Evolutionary conservation across 2,113 vertebrate genomes (phyloP), one percentile per base, ranked within the genome.

Genomic region (Zapornia atra): DNA sequence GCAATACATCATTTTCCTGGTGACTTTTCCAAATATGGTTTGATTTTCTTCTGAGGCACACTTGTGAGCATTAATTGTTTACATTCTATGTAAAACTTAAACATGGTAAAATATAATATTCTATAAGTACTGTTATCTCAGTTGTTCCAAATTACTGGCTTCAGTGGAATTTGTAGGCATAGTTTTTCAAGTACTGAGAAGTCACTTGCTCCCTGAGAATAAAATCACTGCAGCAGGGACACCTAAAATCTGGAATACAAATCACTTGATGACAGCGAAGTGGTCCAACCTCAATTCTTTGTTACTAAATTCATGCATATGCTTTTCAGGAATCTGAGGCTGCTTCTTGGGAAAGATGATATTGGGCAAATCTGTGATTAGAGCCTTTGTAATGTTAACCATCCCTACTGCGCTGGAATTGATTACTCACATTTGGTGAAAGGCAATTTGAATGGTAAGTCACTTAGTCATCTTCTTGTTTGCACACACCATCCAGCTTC

Each of bases 321-420:
- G 92, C 88, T 97, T 97, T 97, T 97, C 82, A 95, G 68, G 59
- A 29, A 83, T 92, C 75, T 90, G 93, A 96, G 36, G 73, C 94
- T 82, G 82, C 96, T 97, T 96, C 86, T 97, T 96, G 93, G 95
- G 82, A 96, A 98, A 96, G 95, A 94, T 96, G 96, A 96, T 97
- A 96, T 87, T 97, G 97, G 94, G 94, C 85, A 97, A 97, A 97
- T 97, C 94, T 86, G 66, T 91, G 73, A 97, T 98, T 97, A 97
- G 97, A 97, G 95, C 95, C 97, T 98, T 98, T 98, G 96, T 98
- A 87, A 94, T 95, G 92, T 92, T 96, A 94, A 97, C 92, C 92
- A 75, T 97, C 83, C 92, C 96, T 88, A 95, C 96, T 94, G 97
- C 11, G 94, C 97, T 94, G 86, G 96, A 98, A 98, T 97, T 98